Conservation (phyloP, 2,113 vertebrate genomes). For the Jacana jacana region DNA sequence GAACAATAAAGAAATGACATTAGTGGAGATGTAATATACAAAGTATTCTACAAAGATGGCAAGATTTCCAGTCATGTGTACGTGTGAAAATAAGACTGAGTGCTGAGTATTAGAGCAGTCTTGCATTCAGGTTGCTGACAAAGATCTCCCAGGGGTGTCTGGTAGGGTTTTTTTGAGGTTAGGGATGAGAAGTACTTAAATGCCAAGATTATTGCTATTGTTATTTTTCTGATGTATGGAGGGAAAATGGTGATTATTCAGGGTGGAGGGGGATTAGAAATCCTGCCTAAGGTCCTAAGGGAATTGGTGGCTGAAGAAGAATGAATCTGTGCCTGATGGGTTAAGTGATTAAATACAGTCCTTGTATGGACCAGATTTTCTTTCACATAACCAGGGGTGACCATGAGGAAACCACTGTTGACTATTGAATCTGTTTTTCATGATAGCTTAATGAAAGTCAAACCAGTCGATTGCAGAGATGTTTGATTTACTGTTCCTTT, state of each 20-base stretch:
- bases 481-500: not conserved
- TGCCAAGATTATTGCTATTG: not conserved
- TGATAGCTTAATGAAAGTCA: not conserved
- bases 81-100: no score
- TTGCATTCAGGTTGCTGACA: not conserved
- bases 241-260: not conserved
- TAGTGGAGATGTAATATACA: not conserved
- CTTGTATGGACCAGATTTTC: not conserved
- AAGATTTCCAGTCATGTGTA: not conserved
- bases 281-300: not conserved
- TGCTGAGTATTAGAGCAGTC: no score
- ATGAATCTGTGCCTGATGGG: not conserved
- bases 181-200: not conserved
- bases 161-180: not conserved
- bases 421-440: not conserved
- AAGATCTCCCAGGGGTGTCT: not conserved
- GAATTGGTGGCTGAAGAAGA: not conserved
- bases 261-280: not conserved
- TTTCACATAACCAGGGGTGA: not conserved
- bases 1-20: not conserved
- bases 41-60: not conserved
- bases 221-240: not conserved
- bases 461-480: not conserved
- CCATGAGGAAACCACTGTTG: not conserved
- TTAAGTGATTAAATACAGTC: not conserved